Base-by-base conservation (phyloP, 1,140 invertebrate species). In the Drosophila trapezifrons region DNA sequence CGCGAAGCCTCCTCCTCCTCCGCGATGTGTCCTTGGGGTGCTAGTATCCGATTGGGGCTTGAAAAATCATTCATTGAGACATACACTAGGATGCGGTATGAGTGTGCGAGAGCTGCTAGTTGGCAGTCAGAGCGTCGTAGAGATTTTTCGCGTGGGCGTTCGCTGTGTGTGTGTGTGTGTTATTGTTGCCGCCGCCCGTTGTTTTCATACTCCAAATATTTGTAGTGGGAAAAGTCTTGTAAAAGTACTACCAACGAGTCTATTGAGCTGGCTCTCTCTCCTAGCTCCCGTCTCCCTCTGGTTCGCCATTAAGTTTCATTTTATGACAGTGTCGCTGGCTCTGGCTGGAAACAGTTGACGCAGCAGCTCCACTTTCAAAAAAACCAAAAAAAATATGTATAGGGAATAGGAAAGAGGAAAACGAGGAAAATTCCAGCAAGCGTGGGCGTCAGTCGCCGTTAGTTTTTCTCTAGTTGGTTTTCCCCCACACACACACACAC, bases 161-260 rank as follows among this genome's bases (percentile, higher is more conserved):
- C 37, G 59, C 35, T 56, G 51, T 59, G 40, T 12, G n/a, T 49
- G 40, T 38, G 43, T 47, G 65, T 40, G 45, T 64, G 60, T 38
- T 60, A 56, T 54, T 73, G 60, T 66, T 69, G 40, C 55, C 55
- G 60, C 37, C 58, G 54, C 71, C 59, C 79, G 45, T 84, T 86
- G 83, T 87, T 86, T 86, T 89, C 84, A 67, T 87, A 87, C 77
- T 70, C 78, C 79, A 87, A 86, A 87, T 87, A 87, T 86, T 86
- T 86, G 82, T 86, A 85, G 69, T 78, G 77, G 78, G 51, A 65
- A 74, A 86, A 78, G 77, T 85, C 64, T 86, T 83, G 80, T 65
- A 77, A 84, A 77, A 79, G 65, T 84, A 84, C 81, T 76, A 81
- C 55, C 63, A 70, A 25, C 25, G 73, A 59, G 59, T 60, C 71